Evolutionary conservation across 2,113 vertebrate genomes (phyloP).

Genomic region (Psephotus haematonotus): DNA sequence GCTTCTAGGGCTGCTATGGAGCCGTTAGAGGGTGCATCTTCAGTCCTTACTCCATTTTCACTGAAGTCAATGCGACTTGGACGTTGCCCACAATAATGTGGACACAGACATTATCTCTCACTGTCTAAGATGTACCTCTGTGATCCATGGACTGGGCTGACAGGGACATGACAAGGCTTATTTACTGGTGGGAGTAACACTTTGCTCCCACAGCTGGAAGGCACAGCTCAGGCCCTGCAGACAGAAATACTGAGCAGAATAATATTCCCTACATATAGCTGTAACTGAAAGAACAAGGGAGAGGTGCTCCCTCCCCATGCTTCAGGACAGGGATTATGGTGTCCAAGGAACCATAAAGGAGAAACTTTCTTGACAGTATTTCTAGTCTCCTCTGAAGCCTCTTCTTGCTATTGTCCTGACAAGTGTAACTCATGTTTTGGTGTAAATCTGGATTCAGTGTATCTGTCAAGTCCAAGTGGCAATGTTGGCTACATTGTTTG

Average conservation of each 20-base stretch:
- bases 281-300: neutral
- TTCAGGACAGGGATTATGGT: constrained; percentile 38
- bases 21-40: neutral
- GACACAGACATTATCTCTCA: neutral
- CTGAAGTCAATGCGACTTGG: neutral
- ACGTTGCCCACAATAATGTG: neutral
- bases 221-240: neutral
- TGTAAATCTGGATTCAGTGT: constrained; percentile 1
- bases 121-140: neutral
- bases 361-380: constrained; percentile 20
- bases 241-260: neutral
- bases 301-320: neutral
- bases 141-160: neutral
- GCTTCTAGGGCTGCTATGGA: neutral
- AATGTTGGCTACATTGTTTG: neutral
- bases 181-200: neutral
- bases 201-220: neutral
- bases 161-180: neutral
- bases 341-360: constrained; percentile 68
- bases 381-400: constrained; percentile 19
- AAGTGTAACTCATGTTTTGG: constrained; percentile 52
- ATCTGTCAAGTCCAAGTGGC: constrained; percentile 43
- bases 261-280: neutral
- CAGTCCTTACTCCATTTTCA: neutral
- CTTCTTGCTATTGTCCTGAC: constrained; percentile 2